Evolutionary conservation across 2,888 invertebrate genomes (phyloP).

Genomic region (Diloba caeruleocephala): DNA sequence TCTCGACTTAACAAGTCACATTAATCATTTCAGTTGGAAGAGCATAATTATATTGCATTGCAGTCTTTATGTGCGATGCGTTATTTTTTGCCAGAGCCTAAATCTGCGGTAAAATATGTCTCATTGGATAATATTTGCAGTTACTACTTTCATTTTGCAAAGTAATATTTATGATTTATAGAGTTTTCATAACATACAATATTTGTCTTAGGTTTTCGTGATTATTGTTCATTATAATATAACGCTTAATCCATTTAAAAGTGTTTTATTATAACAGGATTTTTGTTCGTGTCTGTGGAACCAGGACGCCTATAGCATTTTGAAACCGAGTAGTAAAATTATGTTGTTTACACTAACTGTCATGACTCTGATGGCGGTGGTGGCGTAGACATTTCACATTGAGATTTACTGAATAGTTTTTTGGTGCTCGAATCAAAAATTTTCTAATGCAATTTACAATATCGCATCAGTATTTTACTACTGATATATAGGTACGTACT

Average conservation of each 20-base stretch:
- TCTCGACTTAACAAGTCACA: slow-evolving; percentile 1
- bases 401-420: slow-evolving; percentile 44
- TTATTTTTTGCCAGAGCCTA: background rate
- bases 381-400: slow-evolving; percentile 30
- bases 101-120: slow-evolving; percentile 3
- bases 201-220: too few relatives aligned
- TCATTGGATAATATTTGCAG: background rate
- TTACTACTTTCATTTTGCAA: background rate
- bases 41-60: slow-evolving; percentile 21
- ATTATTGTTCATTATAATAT: too few relatives aligned
- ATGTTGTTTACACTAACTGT: slow-evolving; percentile 20
- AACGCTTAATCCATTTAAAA: too few relatives aligned
- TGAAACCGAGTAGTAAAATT: slow-evolving; percentile 33
- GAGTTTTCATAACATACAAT: too few relatives aligned
- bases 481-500: slow-evolving; percentile 1
- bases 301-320: slow-evolving; percentile 28
- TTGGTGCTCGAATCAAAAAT: slow-evolving; percentile 27
- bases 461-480: slow-evolving; percentile 15
- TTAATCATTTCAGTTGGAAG: slow-evolving; percentile 6
- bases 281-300: slow-evolving; percentile 10
- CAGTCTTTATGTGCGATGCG: background rate
- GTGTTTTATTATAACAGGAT: too few relatives aligned
- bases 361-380: slow-evolving; percentile 11
- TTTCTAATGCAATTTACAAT: slow-evolving; percentile 20
- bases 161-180: too few relatives aligned